A percentile compares a stretch with the other conserved stretches of the same genome.
phyloP scores from a whole-genome alignment of 2,888 invertebrate species.

The Stenodema calcarata region DNA sequence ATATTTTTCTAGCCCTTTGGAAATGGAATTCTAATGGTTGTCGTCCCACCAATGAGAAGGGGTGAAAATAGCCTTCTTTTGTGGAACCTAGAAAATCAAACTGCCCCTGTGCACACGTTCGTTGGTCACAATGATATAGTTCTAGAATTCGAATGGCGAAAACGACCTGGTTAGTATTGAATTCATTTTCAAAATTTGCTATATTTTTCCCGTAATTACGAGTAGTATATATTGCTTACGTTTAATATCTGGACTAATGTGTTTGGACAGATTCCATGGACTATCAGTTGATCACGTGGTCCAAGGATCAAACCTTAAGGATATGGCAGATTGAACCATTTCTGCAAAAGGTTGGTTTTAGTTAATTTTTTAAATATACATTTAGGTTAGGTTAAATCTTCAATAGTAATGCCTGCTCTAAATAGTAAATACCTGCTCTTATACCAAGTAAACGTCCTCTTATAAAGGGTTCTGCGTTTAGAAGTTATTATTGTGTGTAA shows the following conservation, averaged over 20 bases:
- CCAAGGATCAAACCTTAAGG: conserved; percentile 88
- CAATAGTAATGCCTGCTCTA: no score
- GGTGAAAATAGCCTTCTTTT: conserved; percentile 83
- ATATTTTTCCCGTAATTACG: background rate
- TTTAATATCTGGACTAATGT: background rate
- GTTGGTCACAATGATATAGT: conserved; percentile 95
- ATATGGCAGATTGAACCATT: conserved; percentile 90
- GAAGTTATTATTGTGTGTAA: no score
- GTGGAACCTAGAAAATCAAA: conserved; percentile 75
- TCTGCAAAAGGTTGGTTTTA: conserved; percentile 70
- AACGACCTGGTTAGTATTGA: conserved; percentile 64
- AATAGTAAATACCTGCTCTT: no score
- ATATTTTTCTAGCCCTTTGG: conserved; percentile 75
- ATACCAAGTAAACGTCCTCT: no score
- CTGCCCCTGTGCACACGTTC: conserved; percentile 84
- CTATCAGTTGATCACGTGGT: conserved; percentile 92
- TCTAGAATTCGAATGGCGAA: conserved; percentile 93
- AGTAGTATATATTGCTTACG: no score
- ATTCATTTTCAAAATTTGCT: background rate
- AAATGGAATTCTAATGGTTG: conserved; percentile 87
- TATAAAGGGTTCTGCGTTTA: no score
- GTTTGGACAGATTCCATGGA: conserved; percentile 67
- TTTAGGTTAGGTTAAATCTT: no score
- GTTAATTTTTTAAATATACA: background rate
- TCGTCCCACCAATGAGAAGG: conserved; percentile 87